A percentile compares a stretch with the other conserved stretches of the same genome.
Conservation (phyloP, 2,113 vertebrate genomes). For the Pterocles gutturalis region DNA sequence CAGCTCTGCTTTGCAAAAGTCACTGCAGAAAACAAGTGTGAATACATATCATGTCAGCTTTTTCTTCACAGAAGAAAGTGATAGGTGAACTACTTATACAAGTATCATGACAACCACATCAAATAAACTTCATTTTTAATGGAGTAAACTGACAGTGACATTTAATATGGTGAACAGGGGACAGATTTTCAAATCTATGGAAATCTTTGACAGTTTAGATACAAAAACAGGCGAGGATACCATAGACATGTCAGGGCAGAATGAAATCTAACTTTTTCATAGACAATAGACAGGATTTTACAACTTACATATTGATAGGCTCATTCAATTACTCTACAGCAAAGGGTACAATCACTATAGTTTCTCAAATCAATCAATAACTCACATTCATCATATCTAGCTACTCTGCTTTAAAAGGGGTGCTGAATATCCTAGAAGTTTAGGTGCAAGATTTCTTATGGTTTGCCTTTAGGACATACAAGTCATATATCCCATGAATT, state of each 20-base stretch:
- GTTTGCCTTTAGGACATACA: not conserved
- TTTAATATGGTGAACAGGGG: conserved; percentile 79
- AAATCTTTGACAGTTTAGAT: conserved; percentile 67
- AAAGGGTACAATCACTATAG: not conserved
- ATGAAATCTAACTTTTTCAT: not conserved
- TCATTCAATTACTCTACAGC: not conserved
- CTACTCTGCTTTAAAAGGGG: not conserved
- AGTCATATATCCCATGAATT: not conserved
- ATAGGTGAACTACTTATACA: conserved; percentile 82
- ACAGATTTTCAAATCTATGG: conserved; percentile 71
- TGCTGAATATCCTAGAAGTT: not conserved
- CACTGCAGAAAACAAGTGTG: conserved; percentile 41
- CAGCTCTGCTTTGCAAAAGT: conserved; percentile 7
- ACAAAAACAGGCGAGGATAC: not conserved
- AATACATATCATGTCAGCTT: conserved; percentile 31
- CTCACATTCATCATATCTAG: not conserved
- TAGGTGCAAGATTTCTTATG: not conserved
- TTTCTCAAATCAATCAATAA: conserved; percentile 10
- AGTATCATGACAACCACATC: conserved; percentile 82
- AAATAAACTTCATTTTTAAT: conserved; percentile 84
- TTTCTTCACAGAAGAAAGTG: conserved; percentile 62
- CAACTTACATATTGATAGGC: not conserved
- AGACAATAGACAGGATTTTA: conserved; percentile 16
- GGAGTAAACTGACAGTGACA: conserved; percentile 85
- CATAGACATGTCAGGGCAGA: not conserved